phyloP scores from a whole-genome alignment of 1,140 invertebrate species.

The Cydia pomonella region DNA sequence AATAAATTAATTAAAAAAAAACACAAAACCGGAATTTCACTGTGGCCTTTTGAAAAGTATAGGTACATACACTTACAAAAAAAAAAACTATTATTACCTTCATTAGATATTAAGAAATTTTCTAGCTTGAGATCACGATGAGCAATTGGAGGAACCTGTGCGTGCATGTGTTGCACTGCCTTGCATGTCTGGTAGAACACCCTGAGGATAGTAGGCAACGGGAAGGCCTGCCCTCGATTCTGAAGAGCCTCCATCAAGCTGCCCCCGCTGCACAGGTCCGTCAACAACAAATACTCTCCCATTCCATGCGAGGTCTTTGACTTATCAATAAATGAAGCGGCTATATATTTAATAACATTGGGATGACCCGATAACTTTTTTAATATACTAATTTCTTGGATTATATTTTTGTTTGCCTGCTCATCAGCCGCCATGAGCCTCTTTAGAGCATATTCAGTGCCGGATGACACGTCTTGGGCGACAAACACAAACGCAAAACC shows the following conservation, averaged over 20 bases:
- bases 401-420: conserved; percentile 87
- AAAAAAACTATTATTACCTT: conserved; percentile 66
- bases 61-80: too few relatives aligned
- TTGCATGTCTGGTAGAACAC: conserved; percentile 96
- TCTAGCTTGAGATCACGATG: conserved; percentile 96
- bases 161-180: conserved; percentile 96
- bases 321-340: conserved; percentile 88
- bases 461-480: conserved; percentile 92
- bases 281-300: conserved; percentile 86
- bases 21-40: too few relatives aligned
- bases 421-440: conserved; percentile 90
- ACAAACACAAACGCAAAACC: conserved; percentile 97
- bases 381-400: conserved; percentile 89
- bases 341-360: conserved; percentile 91
- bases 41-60: too few relatives aligned
- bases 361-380: conserved; percentile 89
- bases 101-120: conserved; percentile 82
- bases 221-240: conserved; percentile 80
- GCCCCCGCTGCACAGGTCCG: conserved; percentile 87
- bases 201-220: conserved; percentile 90
- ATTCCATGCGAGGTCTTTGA: conserved; percentile 84
- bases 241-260: conserved; percentile 91
- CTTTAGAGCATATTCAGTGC: conserved; percentile 95
- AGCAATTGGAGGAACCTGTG: conserved; percentile 91
- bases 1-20: too few relatives aligned